Evolutionary conservation across 1,140 invertebrate genomes (phyloP), one percentile per base, ranked within the genome.

Genomic region (Hycleus cichorii): DNA sequence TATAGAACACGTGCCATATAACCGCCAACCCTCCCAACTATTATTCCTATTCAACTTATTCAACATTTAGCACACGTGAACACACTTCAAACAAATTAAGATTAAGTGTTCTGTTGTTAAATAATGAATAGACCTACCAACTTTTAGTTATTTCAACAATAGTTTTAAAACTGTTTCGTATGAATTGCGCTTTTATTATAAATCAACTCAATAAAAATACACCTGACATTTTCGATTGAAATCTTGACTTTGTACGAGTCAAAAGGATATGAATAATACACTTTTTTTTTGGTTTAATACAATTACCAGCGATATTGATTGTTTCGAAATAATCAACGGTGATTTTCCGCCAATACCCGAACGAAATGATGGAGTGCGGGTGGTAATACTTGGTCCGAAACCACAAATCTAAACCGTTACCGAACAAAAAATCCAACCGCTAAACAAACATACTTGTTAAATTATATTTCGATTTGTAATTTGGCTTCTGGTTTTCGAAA

Each of bases 371-470:
- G 7, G 39, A 42, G 51, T 43, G 51, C 51, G 51, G 51, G 51
- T 53, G 51, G 51, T 32, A 32, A 32, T 32, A 32, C 32, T 7
- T 32, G 32, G 7, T 5, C 7, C 51, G 18, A 26, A 7, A 12
- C 51, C 51, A 38, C 54, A 50, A 52, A 58, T 50, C 59, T 48
- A 38, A 53, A 60, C 43, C 18, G 56, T 57, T 60, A 49, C 32
- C 27, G 56, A 52, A 60, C 58, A 52, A 56, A 44, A 12, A 39
- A 39, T 50, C 18, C 26, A 10, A 38, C 53, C 53, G 53, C 54
- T 60, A 57, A 60, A 57, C 59, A 60, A 60, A 60, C 54, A 56
- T 52, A 32, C 59, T 60, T 39, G 59, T 57, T 60, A 57, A 26
- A 57, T 49, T 50, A 53, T 38, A 24, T 49, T 48, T 10, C 51